Evolutionary conservation across 2,888 invertebrate genomes (phyloP), one percentile per base, ranked within the genome.

Genomic region (Conomelus anceps): DNA sequence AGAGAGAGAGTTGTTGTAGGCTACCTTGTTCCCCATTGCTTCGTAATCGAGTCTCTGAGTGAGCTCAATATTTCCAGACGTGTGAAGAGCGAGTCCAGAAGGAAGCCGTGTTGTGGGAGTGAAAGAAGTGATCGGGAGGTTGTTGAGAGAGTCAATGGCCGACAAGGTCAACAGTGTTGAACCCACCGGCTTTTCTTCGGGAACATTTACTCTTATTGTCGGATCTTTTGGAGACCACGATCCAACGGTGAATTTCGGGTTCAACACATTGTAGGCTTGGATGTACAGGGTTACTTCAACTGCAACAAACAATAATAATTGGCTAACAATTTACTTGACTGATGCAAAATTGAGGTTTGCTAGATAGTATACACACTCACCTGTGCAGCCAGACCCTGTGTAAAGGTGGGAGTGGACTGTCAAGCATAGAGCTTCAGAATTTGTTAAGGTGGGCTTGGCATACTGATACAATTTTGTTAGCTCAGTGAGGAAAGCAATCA

Each of bases 21-120:
- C 34, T 92, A 95, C 95, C 91, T 95, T 95, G 88, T 94, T 94
- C 0, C 94, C 94, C n/a, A 97, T 92, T 0, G 94, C 94, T 93
- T 98, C 98, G 92, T 96, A 97, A 93, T 98, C 98, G 23, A 98
- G 93, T 89, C 96, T 94, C 91, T 95, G 96, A 85, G 95, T 96
- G 0, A 97, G 93, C 3, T 96, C 95, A 0, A 98, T 95, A 92
- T 96, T 96, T 0, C 98, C 98, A 17, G 90, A 63, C 0, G 89
- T 87, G 88, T 91, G 91, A 89, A 92, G 89, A 13, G 91, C 90
- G 11, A 92, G 87, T 22, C 91, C 90, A 11, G 90, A 85, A 0
- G 92, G 91, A n/a, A 92, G 26, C 0, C 91, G 88, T 1, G 91
- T 91, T 9, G 90, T 85, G 1, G 91, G 88, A 23, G 89, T 89